phyloP scores from a whole-genome alignment of 1,140 invertebrate genomes.

The Pteromalus puparum region DNA sequence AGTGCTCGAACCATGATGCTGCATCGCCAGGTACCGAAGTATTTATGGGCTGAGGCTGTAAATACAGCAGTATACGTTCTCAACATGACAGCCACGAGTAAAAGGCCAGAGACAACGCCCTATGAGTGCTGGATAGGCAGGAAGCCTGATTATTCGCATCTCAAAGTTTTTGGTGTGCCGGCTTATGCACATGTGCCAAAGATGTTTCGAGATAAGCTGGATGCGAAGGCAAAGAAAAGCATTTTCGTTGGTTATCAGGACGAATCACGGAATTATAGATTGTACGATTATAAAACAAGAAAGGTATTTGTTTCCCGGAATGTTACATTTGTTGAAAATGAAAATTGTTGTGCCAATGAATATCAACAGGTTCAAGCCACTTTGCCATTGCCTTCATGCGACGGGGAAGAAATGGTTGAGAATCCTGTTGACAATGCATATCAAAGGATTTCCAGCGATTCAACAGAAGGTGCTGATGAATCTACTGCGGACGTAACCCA shows the following conservation, averaged over 20 bases:
- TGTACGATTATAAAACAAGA: constrained; percentile 56
- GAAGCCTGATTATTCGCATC: constrained; percentile 55
- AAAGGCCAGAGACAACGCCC: constrained; percentile 69
- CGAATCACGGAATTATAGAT: constrained; percentile 60
- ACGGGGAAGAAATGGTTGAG: neutral
- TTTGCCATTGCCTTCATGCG: neutral
- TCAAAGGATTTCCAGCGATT: neutral
- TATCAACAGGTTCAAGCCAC: neutral
- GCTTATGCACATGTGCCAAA: constrained; percentile 63
- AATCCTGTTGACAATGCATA: neutral
- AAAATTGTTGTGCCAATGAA: constrained; percentile 7
- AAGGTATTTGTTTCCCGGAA: constrained; percentile 43
- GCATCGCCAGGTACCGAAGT: too few species aligned
- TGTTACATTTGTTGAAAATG: constrained; percentile 60
- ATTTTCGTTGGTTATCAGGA: constrained; percentile 55
- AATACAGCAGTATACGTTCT: constrained; percentile 64
- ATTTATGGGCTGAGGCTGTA: constrained; percentile 20
- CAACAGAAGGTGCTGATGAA: neutral
- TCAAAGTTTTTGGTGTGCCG: constrained; percentile 62
- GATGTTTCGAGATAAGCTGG: constrained; percentile 58
- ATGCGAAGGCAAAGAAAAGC: constrained; percentile 54
- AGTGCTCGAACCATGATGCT: too few species aligned
- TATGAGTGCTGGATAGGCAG: constrained; percentile 45
- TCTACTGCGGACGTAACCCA: neutral
- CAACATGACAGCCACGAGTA: constrained; percentile 51